Evolutionary conservation across 2,113 vertebrate species (phyloP).

Genomic region (Numida meleagris): DNA sequence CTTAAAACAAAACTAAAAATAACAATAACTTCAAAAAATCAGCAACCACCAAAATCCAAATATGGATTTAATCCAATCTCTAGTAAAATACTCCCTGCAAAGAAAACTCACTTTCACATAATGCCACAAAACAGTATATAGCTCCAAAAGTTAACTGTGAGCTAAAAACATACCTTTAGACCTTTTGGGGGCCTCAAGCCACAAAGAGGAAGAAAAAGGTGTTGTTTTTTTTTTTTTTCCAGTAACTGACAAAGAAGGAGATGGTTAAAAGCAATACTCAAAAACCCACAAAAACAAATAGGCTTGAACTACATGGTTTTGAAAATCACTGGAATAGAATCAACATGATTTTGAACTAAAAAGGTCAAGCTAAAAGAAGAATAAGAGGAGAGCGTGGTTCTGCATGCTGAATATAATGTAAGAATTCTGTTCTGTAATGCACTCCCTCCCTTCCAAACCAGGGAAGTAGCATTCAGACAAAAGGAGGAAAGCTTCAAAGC

Average conservation of each 20-base stretch:
- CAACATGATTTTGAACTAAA: not conserved
- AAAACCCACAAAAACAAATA: accelerated
- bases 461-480: not conserved
- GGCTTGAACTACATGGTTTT: not conserved
- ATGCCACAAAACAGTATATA: not conserved
- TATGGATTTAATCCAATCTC: not conserved
- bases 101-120: not conserved
- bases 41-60: not conserved
- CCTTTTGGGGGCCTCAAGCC: too few species aligned
- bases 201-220: too few species aligned
- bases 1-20: not conserved
- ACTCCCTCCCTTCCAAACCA: not conserved
- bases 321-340: not conserved
- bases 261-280: not conserved
- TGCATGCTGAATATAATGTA: not conserved
- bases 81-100: not conserved
- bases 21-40: not conserved
- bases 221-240: not conserved
- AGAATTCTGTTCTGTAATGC: not conserved
- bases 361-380: not conserved
- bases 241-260: not conserved
- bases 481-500: not conserved
- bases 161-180: not conserved
- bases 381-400: not conserved
- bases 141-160: not conserved